phyloP scores from a whole-genome alignment of 2,797 vertebrate species.

The Podarcis siculus region DNA sequence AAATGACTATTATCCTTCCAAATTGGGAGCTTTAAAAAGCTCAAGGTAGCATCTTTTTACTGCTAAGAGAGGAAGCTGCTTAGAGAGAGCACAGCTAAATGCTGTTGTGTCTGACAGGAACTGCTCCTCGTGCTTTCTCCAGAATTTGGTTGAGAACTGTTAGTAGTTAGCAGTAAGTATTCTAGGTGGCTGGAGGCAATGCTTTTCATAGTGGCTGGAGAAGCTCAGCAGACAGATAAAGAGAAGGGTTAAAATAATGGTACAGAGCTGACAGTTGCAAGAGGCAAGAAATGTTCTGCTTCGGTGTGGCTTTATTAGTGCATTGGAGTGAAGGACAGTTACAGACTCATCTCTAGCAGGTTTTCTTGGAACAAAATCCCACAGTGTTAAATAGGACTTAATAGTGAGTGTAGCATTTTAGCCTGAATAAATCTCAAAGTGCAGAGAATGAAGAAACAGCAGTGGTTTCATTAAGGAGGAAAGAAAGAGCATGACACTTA shows the following conservation, averaged over 20 bases:
- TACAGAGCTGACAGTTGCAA: conserved; percentile 4
- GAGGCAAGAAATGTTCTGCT: conserved; percentile 14
- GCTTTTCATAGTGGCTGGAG: conserved; percentile 37
- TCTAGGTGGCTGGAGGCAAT: conserved; percentile 40
- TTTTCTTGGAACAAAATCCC: not conserved
- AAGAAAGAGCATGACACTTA: not conserved
- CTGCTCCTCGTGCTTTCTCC: not conserved
- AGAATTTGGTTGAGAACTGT: not conserved
- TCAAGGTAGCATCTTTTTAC: conserved; percentile 49
- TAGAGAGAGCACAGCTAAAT: conserved; percentile 52
- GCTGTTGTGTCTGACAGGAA: conserved; percentile 18
- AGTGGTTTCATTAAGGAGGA: not conserved
- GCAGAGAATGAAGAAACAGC: not conserved
- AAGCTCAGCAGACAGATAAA: conserved; percentile 28
- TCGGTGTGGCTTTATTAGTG: conserved; percentile 1
- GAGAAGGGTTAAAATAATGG: not conserved
- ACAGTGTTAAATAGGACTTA: not conserved
- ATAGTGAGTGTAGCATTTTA: not conserved
- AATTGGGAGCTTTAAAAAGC: conserved; percentile 54
- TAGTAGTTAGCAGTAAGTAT: conserved; percentile 34
- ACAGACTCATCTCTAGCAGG: not conserved
- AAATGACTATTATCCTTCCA: conserved; percentile 67
- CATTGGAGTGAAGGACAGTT: not conserved
- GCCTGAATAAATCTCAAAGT: not conserved
- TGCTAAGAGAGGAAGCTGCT: conserved; percentile 41